Percentiles rank a stretch among this genome's conserved stretches.
Evolutionary conservation across 2,888 invertebrate genomes (phyloP).

Genomic region (Dolomedes plantarius): DNA sequence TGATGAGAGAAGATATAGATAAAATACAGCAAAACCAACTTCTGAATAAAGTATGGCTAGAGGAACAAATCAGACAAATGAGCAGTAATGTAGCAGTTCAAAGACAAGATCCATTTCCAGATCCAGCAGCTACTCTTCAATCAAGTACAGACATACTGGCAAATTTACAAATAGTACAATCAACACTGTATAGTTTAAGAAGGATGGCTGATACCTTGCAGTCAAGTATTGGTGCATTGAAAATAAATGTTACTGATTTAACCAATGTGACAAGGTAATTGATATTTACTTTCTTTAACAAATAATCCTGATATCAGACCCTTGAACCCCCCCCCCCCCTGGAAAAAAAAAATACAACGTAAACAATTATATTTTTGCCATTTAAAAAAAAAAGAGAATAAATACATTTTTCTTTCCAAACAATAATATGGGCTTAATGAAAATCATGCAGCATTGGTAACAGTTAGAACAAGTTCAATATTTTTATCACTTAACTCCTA

Average conservation of each 20-base stretch:
- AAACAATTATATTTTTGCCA: too few relatives aligned
- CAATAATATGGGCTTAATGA: too few relatives aligned
- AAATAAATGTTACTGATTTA: conserved; percentile 73
- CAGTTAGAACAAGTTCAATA: too few relatives aligned
- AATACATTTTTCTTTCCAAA: too few relatives aligned
- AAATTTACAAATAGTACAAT: conserved; percentile 74
- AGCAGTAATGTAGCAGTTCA: conserved; percentile 31
- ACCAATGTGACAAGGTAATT: conserved; percentile 74
- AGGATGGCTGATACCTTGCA: conserved; percentile 72
- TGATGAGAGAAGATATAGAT: conserved; percentile 74
- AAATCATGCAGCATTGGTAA: too few relatives aligned
- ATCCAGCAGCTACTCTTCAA: background rate
- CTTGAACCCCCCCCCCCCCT: too few relatives aligned
- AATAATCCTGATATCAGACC: too few relatives aligned
- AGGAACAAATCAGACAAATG: conserved; percentile 67
- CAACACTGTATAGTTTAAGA: conserved; percentile 73
- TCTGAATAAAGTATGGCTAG: conserved; percentile 71
- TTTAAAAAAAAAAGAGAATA: too few relatives aligned
- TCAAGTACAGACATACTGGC: conserved; percentile 60
- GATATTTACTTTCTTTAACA: too few relatives aligned
- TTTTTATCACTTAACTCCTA: too few relatives aligned
- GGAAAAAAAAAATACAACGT: too few relatives aligned
- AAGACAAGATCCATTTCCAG: conserved; percentile 41
- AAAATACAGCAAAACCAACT: conserved; percentile 73
- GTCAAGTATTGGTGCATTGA: conserved; percentile 65